Evolutionary conservation across 2,113 vertebrate species (phyloP), one percentile per base, ranked within the genome.

Genomic region (Ia io): DNA sequence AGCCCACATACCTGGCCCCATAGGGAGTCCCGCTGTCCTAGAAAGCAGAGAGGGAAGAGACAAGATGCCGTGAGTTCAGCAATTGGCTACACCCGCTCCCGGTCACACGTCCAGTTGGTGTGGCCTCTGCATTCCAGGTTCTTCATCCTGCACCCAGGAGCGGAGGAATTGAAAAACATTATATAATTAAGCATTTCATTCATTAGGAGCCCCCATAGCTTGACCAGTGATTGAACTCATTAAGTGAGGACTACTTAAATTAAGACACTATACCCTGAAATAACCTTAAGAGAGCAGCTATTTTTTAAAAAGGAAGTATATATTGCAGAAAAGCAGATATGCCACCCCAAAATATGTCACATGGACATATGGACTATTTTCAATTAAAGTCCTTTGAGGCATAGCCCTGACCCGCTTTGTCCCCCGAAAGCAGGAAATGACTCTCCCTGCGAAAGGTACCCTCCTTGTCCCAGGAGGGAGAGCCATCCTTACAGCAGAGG

Each of bases 1-100:
- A 99, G 32, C 99, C 99, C 93, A 99, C 99, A 0, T 99, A 99
- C 32, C 99, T 98, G 67, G 99, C 99, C 6, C 99, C 99, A 1
- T 99, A 99, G 0, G 99, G 99, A 40, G 99, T 96, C 18, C 98
- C 98, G 73, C 99, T 99, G 4, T 97, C 97, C 97, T 97, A 42
- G 53, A 69, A 89, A 73, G 35, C 51, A 63, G 35, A 88, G 67
- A 67, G 14, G 18, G 3, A 63, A 71, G 67, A 87, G n/a, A 67
- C 4, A 59, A 85, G 73, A 73, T 12, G 14, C 65, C 83, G 6
- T 22, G 17, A 9, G n/a, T 6, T 86, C 47, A 35, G 25, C 59
- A 53, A 71, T 20, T 10, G 10, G 30, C 16, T 28, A 65, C 9
- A 53, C 18, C 28, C 25, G 5, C n/a, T 23, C 16, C 6, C 9